Conservation (phyloP, 2,797 vertebrate species). For the Dicrostonyx torquatus region DNA sequence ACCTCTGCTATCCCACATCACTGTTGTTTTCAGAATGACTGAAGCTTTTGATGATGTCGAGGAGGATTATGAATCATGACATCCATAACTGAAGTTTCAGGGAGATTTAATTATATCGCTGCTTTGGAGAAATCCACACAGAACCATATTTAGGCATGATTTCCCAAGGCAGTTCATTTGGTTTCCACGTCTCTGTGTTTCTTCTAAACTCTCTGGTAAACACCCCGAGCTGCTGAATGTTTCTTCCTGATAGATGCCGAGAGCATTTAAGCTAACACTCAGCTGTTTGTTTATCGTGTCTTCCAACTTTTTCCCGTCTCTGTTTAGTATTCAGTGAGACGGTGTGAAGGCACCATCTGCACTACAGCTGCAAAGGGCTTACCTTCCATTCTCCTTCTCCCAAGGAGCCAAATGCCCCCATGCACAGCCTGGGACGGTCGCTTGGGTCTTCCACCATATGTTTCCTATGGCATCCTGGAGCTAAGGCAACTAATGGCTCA, state of each 20-base stretch:
- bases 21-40: slow-evolving; percentile 36
- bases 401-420: slow-evolving; percentile 43
- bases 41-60: slow-evolving; percentile 50
- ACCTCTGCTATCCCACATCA: slow-evolving; percentile 10
- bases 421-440: slow-evolving; percentile 43
- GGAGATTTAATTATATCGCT: slow-evolving; percentile 73
- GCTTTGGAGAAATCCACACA: slow-evolving; percentile 64
- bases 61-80: slow-evolving; percentile 53
- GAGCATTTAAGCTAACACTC: slow-evolving; percentile 76
- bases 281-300: slow-evolving; percentile 77
- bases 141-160: slow-evolving; percentile 73
- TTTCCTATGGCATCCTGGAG: slow-evolving; percentile 51
- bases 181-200: slow-evolving; percentile 65
- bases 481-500: slow-evolving; percentile 53
- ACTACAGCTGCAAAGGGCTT: slow-evolving; percentile 78
- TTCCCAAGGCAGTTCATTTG: slow-evolving; percentile 72
- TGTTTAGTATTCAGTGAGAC: slow-evolving; percentile 78
- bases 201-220: slow-evolving; percentile 71
- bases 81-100: slow-evolving; percentile 56
- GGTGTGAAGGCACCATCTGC: slow-evolving; percentile 77
- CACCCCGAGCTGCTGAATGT: slow-evolving; percentile 74
- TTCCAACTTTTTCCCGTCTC: slow-evolving; percentile 79
- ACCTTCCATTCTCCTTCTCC: slow-evolving; percentile 70
- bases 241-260: slow-evolving; percentile 72
- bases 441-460: slow-evolving; percentile 40